phyloP scores from a whole-genome alignment of 2,797 vertebrate species.

The Sphaeramia orbicularis region DNA sequence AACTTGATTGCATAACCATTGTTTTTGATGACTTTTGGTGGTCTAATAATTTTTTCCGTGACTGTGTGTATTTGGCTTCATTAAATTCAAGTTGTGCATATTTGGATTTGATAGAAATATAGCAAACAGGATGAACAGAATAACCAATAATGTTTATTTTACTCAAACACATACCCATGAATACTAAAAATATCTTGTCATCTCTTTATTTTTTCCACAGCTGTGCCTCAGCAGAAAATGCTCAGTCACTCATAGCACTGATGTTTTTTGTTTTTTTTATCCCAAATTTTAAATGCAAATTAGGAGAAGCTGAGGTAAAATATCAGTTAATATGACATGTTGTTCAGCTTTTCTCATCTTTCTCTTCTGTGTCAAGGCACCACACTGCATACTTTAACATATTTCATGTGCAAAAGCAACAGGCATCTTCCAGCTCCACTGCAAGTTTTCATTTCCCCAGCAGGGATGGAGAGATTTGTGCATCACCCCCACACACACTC shows the following conservation, averaged over 20 bases:
- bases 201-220: no score
- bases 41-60: no score
- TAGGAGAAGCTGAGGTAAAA: not conserved
- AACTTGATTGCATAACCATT: no score
- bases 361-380: not conserved
- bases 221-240: not conserved
- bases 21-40: no score
- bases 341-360: constrained; percentile 12
- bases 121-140: no score
- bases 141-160: no score
- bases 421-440: constrained; percentile 27
- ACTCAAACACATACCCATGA: no score
- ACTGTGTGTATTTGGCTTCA: no score
- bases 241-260: not conserved
- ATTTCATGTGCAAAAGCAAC: constrained; percentile 18
- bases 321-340: not conserved
- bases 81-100: no score
- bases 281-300: not conserved
- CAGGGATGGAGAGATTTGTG: constrained; percentile 22
- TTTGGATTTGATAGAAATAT: no score
- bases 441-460: constrained; percentile 20
- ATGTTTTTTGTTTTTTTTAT: not conserved
- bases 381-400: not conserved
- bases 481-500: constrained; percentile 26
- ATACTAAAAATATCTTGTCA: no score